Conservation (phyloP, 1,140 invertebrate species). For the Euborellia annulipes region DNA sequence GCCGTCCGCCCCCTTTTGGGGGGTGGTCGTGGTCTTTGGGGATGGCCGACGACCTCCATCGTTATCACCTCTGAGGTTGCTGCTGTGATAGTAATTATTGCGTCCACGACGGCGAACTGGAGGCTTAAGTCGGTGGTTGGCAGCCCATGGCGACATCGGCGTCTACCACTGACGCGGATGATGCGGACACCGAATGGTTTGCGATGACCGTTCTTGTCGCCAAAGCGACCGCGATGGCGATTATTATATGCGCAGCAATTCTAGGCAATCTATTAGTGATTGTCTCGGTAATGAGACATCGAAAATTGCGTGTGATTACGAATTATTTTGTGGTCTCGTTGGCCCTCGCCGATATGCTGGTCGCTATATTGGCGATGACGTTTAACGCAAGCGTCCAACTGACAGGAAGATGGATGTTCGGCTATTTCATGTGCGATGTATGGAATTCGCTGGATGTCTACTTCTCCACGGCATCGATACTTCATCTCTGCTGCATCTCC, state of each 20-base stretch:
- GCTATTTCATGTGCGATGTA: constrained; percentile 75
- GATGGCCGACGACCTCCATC: no score
- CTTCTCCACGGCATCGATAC: constrained; percentile 85
- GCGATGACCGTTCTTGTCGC: constrained; percentile 21
- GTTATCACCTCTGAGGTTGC: no score
- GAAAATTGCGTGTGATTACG: constrained; percentile 77
- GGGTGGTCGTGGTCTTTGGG: no score
- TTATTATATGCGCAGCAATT: constrained; percentile 52
- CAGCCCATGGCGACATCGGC: no score
- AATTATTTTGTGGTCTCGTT: constrained; percentile 91
- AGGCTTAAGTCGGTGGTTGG: no score
- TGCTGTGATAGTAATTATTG: no score
- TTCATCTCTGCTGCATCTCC: constrained; percentile 87
- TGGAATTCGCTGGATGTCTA: constrained; percentile 93
- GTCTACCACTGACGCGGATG: neutral
- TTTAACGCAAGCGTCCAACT: constrained; percentile 77
- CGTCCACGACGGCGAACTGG: no score
- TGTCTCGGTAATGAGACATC: constrained; percentile 58
- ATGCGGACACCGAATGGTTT: constrained; percentile 18
- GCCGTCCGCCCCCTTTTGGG: no score
- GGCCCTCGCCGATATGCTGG: constrained; percentile 77
- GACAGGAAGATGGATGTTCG: constrained; percentile 61
- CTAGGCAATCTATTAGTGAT: constrained; percentile 67
- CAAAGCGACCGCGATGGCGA: constrained; percentile 29
- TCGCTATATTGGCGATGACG: constrained; percentile 86